Evolutionary conservation across 2,113 vertebrate genomes (phyloP).

Genomic region (Carollia perspicillata): DNA sequence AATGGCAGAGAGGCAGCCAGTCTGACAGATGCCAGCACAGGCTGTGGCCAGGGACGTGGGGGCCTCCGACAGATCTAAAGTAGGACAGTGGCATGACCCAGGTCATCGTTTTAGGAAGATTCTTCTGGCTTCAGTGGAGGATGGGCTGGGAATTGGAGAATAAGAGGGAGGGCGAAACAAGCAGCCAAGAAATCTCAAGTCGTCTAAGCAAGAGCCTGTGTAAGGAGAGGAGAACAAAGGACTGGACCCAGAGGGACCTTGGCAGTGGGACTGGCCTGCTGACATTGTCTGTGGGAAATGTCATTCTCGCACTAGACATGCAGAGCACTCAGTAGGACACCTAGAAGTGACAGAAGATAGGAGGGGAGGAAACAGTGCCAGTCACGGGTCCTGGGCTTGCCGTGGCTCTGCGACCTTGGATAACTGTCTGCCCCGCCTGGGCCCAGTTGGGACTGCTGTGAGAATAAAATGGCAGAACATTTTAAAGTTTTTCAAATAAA

Average conservation of each 20-base stretch:
- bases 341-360: background rate
- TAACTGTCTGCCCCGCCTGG: background rate
- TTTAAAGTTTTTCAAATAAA: background rate
- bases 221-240: background rate
- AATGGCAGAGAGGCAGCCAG: background rate
- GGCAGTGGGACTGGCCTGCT: background rate
- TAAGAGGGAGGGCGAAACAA: background rate
- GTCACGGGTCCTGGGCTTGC: background rate
- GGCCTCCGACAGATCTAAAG: background rate
- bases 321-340: background rate
- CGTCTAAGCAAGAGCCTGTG: background rate
- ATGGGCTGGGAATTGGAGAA: background rate
- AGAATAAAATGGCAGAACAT: background rate
- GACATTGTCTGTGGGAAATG: background rate
- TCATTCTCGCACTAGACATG: background rate
- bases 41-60: background rate
- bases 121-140: background rate
- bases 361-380: rapidly evolving
- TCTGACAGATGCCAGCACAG: background rate
- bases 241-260: background rate
- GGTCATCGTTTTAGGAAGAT: background rate
- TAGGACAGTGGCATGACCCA: background rate
- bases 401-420: background rate
- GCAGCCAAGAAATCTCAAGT: background rate
- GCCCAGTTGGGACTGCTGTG: background rate